Conservation (phyloP, 2,888 invertebrate genomes). For the Frankliniella intonsa region DNA sequence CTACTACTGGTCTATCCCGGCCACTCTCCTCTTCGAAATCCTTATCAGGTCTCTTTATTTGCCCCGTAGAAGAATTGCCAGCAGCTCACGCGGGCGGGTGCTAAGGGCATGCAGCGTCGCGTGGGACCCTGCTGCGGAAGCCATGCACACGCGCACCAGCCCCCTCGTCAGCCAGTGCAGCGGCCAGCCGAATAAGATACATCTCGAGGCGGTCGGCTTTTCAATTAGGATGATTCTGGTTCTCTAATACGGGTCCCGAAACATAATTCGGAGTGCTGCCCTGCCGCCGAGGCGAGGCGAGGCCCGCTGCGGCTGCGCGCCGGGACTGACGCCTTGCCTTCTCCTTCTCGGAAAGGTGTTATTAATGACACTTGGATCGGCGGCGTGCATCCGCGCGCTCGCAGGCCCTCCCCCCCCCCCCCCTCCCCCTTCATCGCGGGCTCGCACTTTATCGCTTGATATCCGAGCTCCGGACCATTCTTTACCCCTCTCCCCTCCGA, state of each 20-base stretch:
- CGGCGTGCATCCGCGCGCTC: neutral
- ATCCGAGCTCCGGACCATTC: constrained; percentile 12
- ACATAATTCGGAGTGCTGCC: neutral
- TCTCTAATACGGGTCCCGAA: neutral
- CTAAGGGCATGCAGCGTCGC: no score
- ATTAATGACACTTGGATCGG: neutral
- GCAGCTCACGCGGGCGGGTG: no score
- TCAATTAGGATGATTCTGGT: constrained; percentile 5
- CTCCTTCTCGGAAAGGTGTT: neutral
- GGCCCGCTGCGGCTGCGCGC: neutral
- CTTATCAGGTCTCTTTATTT: no score
- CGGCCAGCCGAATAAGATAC: no score
- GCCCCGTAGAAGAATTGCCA: no score
- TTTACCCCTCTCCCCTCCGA: constrained; percentile 4
- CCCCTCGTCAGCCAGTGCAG: no score
- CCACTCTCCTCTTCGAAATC: no score
- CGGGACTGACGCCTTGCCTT: neutral
- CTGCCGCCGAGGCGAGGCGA: neutral
- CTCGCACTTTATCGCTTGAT: constrained; percentile 19
- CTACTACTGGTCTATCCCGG: no score
- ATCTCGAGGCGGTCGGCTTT: neutral
- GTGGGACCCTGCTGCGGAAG: no score
- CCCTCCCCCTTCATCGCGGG: neutral
- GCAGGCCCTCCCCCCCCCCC: neutral
- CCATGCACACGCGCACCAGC: no score